Evolutionary conservation across 2,888 invertebrate species (phyloP).

Genomic region (Rhingia rostrata): DNA sequence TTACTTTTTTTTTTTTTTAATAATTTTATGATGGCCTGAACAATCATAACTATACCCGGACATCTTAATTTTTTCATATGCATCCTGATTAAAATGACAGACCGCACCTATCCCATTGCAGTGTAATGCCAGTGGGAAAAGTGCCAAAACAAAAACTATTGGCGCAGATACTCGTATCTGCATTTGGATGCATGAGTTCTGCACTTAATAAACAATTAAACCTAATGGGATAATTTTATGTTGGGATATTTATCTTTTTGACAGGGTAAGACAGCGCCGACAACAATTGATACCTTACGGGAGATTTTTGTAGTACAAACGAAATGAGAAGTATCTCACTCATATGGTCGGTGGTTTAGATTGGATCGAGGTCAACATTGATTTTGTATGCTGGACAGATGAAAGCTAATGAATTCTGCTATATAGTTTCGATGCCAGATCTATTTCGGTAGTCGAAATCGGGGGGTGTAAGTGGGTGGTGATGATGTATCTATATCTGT

Average conservation of each 20-base stretch:
- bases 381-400: slow-evolving; percentile 65
- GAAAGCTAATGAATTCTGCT: slow-evolving; percentile 55
- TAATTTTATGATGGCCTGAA: slow-evolving; percentile 49
- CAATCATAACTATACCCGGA: slow-evolving; percentile 50
- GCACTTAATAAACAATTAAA: slow-evolving; percentile 72
- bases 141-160: slow-evolving; percentile 66
- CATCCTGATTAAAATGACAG: background rate
- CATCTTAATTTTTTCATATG: slow-evolving; percentile 35
- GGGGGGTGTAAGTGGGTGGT: slow-evolving; percentile 35
- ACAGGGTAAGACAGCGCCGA: slow-evolving; percentile 65
- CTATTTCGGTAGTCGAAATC: slow-evolving; percentile 29
- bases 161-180: slow-evolving; percentile 5
- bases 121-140: slow-evolving; percentile 32
- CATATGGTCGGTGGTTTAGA: slow-evolving; percentile 11
- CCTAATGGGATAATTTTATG: slow-evolving; percentile 68
- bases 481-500: slow-evolving; percentile 26
- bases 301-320: background rate
- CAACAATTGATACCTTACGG: slow-evolving; percentile 68
- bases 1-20: slow-evolving; percentile 31
- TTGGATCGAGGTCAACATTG: slow-evolving; percentile 62
- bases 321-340: background rate
- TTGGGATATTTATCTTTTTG: slow-evolving; percentile 60
- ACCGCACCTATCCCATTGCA: background rate
- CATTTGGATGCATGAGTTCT: background rate
- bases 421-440: slow-evolving; percentile 26